These are phyloP conservation scores for Drosophila lacertosa DNA, from an alignment of 1,140 invertebrate genomes.

Conservation along the genomic window DNA sequence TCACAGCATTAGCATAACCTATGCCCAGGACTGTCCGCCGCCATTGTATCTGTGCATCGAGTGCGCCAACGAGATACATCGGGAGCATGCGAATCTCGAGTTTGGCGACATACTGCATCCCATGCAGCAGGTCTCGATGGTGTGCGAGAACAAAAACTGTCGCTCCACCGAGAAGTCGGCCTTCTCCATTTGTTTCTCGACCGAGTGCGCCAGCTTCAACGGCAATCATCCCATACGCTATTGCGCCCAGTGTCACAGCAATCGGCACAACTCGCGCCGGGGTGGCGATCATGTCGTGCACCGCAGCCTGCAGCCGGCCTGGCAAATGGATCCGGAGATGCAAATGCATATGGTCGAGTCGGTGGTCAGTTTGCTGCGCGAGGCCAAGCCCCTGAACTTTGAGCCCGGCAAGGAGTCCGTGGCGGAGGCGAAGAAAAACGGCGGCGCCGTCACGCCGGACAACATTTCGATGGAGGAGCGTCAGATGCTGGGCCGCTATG, in stretches of 20 bases:
- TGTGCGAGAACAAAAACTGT: slow-evolving; percentile 99
- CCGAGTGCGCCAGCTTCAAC: slow-evolving; percentile 98
- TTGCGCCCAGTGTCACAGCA: slow-evolving; percentile 95
- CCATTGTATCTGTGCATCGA: slow-evolving; percentile 98
- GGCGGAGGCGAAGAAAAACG: slow-evolving; percentile 72
- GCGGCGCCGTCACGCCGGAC: slow-evolving; percentile 82
- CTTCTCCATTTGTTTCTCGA: slow-evolving; percentile 97
- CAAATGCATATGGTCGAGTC: slow-evolving; percentile 97
- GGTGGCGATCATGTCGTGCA: slow-evolving; percentile 96
- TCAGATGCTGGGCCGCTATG: slow-evolving; percentile 95
- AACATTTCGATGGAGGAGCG: slow-evolving; percentile 91
- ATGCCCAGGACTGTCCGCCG: slow-evolving; percentile 93
- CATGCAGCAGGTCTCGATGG: slow-evolving; percentile 96
- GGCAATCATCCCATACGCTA: slow-evolving; percentile 97
- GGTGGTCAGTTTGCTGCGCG: slow-evolving; percentile 94
- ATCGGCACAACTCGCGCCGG: slow-evolving; percentile 93
- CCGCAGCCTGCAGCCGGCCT: slow-evolving; percentile 92
- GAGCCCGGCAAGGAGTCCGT: slow-evolving; percentile 85
- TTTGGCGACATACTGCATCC: slow-evolving; percentile 97
- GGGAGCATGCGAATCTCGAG: slow-evolving; percentile 92
- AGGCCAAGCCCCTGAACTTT: slow-evolving; percentile 90
- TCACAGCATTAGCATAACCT: slow-evolving; percentile 93
- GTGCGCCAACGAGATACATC: slow-evolving; percentile 96
- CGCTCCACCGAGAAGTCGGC: slow-evolving; percentile 96
- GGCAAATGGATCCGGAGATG: slow-evolving; percentile 94